Base-by-base conservation (phyloP, 2,797 vertebrate genomes). In the Chaetodon trifasciatus region DNA sequence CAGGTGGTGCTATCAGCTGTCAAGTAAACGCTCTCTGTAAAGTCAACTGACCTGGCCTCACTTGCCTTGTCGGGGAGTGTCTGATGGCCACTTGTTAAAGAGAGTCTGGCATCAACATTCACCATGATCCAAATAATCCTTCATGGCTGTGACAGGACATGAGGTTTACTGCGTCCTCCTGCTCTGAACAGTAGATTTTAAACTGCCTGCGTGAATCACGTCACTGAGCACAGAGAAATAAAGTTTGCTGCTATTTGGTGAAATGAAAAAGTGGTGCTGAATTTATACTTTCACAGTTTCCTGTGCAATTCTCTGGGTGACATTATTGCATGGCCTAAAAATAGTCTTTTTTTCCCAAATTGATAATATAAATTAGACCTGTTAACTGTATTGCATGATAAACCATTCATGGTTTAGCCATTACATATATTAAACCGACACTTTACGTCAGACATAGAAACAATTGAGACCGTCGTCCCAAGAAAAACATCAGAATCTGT, bases 1-100 rank as follows among this genome's bases (percentile, higher is more conserved):
- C 80, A 79, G 66, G 50, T 70, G 57, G 49, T n/a, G 66, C 79
- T 82, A 80, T 88, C 87, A 78, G 78, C 75, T 76, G 73, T 73
- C 75, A 70, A 9, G 70, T 71, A 58, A 86, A 78, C 37, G 0
- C 50, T 67, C 50, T 1, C 46, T 78, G 86, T 37, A 74, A 74
- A 74, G 63, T 76, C 47, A 60, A 3, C 57, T 81, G 78, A 83
- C 61, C 68, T 3, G 4, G 16, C 49, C 19, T 80, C 23, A n/a
- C 56, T 21, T 42, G 55, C 11, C 28, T 52, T 58, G 78, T 40
- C 46, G 28, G 11, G 28, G 6, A 35, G 71, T 23, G 50, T 70
- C 75, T 69, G 68, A 62, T 76, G 56, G 56, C 71, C 2, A 17
- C 13, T 32, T 23, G 60, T 32, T 40, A 21, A 56, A 47, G 35